Percentiles rank a stretch among this genome's conserved stretches.
Conservation (phyloP, 2,113 vertebrate species). For the Chaetorhynchus papuensis region DNA sequence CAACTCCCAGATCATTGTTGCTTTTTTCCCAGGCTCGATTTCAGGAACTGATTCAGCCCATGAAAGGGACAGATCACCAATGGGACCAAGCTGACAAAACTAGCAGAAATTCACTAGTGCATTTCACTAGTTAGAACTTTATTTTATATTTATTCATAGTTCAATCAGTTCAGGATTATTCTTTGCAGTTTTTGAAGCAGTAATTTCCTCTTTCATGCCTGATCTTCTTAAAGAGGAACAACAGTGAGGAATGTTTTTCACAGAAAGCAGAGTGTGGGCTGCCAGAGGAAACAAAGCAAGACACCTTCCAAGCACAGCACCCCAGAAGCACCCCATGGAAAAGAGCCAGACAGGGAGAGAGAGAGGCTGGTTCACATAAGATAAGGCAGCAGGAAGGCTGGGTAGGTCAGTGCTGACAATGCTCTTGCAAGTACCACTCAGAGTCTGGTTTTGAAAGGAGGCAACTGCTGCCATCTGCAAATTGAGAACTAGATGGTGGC, state of each 20-base stretch:
- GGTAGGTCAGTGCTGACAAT: not conserved
- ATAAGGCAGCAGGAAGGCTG: not conserved
- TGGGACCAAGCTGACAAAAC: not conserved
- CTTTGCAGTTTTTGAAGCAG: not conserved
- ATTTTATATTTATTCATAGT: not conserved
- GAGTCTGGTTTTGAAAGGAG: not conserved
- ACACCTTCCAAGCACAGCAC: not conserved
- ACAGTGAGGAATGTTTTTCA: not conserved
- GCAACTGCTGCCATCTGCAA: constrained; percentile 18
- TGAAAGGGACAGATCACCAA: not conserved
- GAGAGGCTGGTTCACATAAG: too few relatives aligned
- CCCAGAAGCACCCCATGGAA: not conserved
- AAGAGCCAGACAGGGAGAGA: not conserved
- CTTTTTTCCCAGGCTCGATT: not conserved
- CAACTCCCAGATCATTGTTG: not conserved
- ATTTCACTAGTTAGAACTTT: not conserved
- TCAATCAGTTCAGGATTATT: not conserved
- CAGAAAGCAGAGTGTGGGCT: not conserved
- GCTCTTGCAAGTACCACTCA: not conserved
- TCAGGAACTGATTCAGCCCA: not conserved
- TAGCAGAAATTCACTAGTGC: not conserved
- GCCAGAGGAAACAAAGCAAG: not conserved
- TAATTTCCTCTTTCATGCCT: not conserved
- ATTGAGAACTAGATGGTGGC: not conserved
- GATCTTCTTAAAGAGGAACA: not conserved